Evolutionary conservation across 2,113 vertebrate genomes (phyloP).

Genomic region (Laterallus jamaicensis): DNA sequence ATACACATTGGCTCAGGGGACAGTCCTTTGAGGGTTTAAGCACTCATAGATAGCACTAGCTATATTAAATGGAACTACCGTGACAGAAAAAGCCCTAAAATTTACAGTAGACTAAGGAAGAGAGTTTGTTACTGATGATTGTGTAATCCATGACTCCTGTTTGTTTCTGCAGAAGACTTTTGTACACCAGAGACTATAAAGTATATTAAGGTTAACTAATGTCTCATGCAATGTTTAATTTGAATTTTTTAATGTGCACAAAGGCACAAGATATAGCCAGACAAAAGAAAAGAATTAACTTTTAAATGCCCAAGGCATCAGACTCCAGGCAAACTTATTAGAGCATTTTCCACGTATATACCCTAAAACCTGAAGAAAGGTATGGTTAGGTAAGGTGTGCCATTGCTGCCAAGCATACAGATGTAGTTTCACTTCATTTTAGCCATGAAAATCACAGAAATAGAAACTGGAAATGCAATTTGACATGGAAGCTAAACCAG

Average conservation of each 20-base stretch:
- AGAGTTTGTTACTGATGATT: background rate
- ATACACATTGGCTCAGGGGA: no score
- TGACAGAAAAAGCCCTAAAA: background rate
- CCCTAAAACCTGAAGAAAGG: background rate
- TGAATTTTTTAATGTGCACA: background rate
- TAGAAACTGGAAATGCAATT: background rate
- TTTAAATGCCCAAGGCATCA: background rate
- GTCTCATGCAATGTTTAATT: background rate
- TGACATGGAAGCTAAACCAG: background rate
- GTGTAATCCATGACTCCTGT: background rate
- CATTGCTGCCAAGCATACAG: background rate
- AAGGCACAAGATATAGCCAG: background rate
- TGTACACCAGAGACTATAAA: background rate
- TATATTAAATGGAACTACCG: background rate
- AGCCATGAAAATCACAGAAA: background rate
- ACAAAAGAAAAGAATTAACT: background rate
- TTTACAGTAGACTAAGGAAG: background rate
- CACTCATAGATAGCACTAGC: background rate
- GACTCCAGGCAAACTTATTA: background rate
- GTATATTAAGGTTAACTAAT: background rate
- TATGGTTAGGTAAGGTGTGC: background rate
- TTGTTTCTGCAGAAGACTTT: background rate
- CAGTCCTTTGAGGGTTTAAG: background rate
- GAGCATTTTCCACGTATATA: background rate
- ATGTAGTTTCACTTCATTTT: background rate